These are phyloP conservation scores for Rhabdomys dilectus DNA, from an alignment of 2,113 vertebrate genomes.

Conservation along the genomic window DNA sequence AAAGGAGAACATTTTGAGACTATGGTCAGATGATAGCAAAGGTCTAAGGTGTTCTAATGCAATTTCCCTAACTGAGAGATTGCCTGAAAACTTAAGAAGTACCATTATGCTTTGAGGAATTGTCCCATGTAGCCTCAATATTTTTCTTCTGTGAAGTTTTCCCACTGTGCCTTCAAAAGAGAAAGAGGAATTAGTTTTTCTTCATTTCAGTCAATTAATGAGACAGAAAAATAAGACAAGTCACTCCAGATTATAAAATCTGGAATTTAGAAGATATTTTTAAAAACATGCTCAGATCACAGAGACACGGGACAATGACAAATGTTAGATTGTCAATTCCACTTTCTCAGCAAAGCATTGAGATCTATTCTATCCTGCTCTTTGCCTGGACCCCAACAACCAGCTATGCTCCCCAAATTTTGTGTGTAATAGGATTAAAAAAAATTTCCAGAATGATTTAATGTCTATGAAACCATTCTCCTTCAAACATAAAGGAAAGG, in stretches of 20 bases:
- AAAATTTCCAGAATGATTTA: not conserved
- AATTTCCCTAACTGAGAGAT: not conserved
- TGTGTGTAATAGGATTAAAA: not conserved
- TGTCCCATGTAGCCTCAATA: not conserved
- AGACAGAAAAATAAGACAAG: conserved; percentile 41
- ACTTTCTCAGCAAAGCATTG: not conserved
- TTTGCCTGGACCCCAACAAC: not conserved
- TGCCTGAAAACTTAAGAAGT: conserved; percentile 12
- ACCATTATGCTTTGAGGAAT: not conserved
- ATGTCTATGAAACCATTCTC: not conserved
- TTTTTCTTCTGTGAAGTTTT: conserved; percentile 53
- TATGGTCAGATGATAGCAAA: not conserved
- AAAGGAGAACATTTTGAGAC: conserved; percentile 49
- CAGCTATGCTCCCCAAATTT: not conserved
- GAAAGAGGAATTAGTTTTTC: not conserved
- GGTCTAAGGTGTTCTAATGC: conserved; percentile 23
- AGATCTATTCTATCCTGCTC: not conserved
- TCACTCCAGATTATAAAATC: conserved; percentile 24
- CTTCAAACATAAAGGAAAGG: not conserved
- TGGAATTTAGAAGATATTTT: conserved; percentile 48
- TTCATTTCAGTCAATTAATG: conserved; percentile 24
- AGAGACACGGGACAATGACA: not conserved
- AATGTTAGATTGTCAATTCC: not conserved
- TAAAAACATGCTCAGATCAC: not conserved
- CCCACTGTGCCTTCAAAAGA: not conserved